A percentile compares a stretch with the other conserved stretches of the same genome.
Evolutionary conservation across 2,888 invertebrate species (phyloP).

Genomic region (Drosophila parthenogenetica): DNA sequence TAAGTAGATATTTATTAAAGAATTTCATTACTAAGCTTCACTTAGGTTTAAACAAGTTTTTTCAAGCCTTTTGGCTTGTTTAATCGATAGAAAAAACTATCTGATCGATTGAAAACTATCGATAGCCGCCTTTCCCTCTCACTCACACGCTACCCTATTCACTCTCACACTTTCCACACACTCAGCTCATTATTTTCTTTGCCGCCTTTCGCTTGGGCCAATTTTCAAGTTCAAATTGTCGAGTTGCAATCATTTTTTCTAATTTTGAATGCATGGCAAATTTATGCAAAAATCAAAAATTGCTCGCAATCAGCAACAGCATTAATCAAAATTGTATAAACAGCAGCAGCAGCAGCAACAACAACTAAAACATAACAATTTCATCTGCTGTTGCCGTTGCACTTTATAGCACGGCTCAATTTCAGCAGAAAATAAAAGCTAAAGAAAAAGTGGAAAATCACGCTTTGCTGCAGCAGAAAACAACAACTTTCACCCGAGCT

Average conservation of each 20-base stretch:
- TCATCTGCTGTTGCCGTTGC: conserved; percentile 18
- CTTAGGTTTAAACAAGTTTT: background rate
- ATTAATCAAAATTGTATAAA: conserved; percentile 57
- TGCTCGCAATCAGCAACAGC: conserved; percentile 64
- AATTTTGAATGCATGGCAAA: conserved; percentile 57
- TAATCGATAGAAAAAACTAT: conserved; percentile 13
- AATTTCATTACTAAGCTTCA: too few species aligned
- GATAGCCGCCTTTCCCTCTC: conserved; percentile 17
- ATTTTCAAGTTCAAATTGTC: conserved; percentile 69
- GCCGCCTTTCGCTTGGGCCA: conserved; percentile 56
- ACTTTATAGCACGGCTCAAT: conserved; percentile 24
- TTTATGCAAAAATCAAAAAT: conserved; percentile 68
- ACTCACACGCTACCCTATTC: too few species aligned
- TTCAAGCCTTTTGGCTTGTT: background rate
- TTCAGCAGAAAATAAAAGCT: conserved; percentile 55
- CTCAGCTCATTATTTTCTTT: conserved; percentile 9
- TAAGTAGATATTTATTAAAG: background rate
- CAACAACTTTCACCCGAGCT: conserved; percentile 73
- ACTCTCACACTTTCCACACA: conserved; percentile 26
- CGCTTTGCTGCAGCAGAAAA: conserved; percentile 59
- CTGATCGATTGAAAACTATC: conserved; percentile 32
- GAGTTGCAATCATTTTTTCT: conserved; percentile 51
- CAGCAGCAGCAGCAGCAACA: background rate
- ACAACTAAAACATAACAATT: conserved; percentile 1
- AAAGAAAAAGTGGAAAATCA: conserved; percentile 80